Evolutionary conservation across 2,113 vertebrate genomes (phyloP), one percentile per base, ranked within the genome.

Genomic region (Ochotona princeps): DNA sequence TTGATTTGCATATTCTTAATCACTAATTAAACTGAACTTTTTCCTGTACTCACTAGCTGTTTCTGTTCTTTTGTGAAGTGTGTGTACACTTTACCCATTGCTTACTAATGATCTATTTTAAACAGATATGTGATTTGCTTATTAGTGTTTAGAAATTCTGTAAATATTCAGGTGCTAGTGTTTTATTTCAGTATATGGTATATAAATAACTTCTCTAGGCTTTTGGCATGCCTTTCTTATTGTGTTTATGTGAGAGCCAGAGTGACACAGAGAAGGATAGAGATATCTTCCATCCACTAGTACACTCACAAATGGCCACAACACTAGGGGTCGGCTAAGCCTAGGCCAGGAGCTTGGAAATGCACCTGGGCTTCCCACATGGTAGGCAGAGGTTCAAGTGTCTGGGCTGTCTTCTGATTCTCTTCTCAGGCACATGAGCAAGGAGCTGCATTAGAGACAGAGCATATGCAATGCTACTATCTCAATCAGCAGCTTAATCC

Each of bases 41-140:
- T 81, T 21, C 7, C 17, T 38, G 14, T 67, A 17, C 30, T 89
- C 8, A 6, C 51, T 74, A 49, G 49, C n/a, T 8, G 10, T 87
- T 86, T 91, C 67, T 94, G 4, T 82, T 61, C 10, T 51, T 69
- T 63, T 87, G 25, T 87, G 21, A 87, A 87, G 26, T 75, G 25
- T 35, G 54, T 73, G 30, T 76, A 35, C 60, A 54, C 81, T 94
- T 94, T 82, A 47, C 35, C 26, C 26, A 21, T 87, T 94, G 90
- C 86, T 18, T 84, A 5, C 38, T 49, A 30, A 25, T 80, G 32
- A 7, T 79, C 11, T 47, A 7, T 81, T 86, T 87, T 87, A 86
- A 94, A 51, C 35, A 13, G 32, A 8, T 60, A 32, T 61, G 76
- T 92, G 23, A 47, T 85, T 85, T 75, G n/a, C 25, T 57, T 93